Evolutionary conservation across 1,140 invertebrate species (phyloP), one percentile per base, ranked within the genome.

Genomic region (Thereuonema tuberculata): DNA sequence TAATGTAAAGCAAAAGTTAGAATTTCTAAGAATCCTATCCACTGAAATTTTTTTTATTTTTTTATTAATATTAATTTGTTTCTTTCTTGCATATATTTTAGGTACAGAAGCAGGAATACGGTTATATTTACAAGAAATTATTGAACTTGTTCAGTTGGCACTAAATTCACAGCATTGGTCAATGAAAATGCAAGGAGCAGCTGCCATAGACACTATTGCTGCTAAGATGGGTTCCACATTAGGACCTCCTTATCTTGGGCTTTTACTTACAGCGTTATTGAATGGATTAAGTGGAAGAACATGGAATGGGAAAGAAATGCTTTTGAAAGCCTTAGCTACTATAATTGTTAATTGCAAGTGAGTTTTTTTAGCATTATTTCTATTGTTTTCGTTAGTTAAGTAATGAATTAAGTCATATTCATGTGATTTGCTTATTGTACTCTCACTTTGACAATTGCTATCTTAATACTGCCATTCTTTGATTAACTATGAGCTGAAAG

Each of bases 91-190:
- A n/a, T n/a, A 12, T 43, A 43, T n/a, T 43, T 43, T 62, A 74
- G 73, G 87, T 12, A 86, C 84, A 0, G 91, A 93, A 75, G 80
- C 79, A 31, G 89, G 86, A 25, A 83, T 94, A 48, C 77, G 81
- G 28, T 79, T 86, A 56, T 86, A 94, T 72, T 70, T 92, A 26
- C 72, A 80, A 47, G 80, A 83, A 54, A 87, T 94, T 49, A 82
- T 85, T 28, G 73, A 76, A 27, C 80, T 86, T 49, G 75, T 90
- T 17, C 81, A 84, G 50, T 72, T 72, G 0, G 81, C 84, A 0
- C 75, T 93, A 1, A 80, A 85, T 58, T 89, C 88, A 20, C 79
- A 84, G 54, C 89, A 86, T 1, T 96, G 91, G 91, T 82, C 80
- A 2, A 84, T 83, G 58, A 93, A 93, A 75, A 81, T 87, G 3